Percentiles rank a stretch among this genome's conserved stretches.
Evolutionary conservation across 2,888 invertebrate genomes (phyloP).

Genomic region (Mimumesa dahlbomi): DNA sequence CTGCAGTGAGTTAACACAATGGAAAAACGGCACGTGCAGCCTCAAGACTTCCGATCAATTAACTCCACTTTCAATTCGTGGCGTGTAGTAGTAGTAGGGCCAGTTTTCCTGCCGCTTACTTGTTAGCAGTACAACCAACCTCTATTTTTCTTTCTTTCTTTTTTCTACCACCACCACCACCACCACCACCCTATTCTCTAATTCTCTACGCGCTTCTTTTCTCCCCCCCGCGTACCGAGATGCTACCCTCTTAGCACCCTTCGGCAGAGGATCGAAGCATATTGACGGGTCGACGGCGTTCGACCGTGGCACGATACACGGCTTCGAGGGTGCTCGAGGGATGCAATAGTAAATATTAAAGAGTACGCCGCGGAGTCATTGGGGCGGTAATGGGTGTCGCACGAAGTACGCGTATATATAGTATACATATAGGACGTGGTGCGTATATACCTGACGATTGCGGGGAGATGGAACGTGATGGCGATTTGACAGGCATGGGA

Average conservation of each 20-base stretch:
- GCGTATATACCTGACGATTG: slow-evolving; percentile 50
- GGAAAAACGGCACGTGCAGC: slow-evolving; percentile 76
- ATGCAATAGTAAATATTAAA: slow-evolving; percentile 74
- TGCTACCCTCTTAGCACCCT: slow-evolving; percentile 59
- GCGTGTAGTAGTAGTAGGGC: slow-evolving; percentile 51
- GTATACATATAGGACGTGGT: too few species aligned
- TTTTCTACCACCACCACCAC: background rate
- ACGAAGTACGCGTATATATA: slow-evolving; percentile 40
- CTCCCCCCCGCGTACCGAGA: slow-evolving; percentile 49
- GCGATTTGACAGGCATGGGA: slow-evolving; percentile 76
- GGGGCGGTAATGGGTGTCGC: slow-evolving; percentile 72
- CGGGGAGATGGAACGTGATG: slow-evolving; percentile 38
- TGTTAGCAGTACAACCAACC: slow-evolving; percentile 55
- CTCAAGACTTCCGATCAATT: slow-evolving; percentile 80
- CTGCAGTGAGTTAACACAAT: slow-evolving; percentile 57
- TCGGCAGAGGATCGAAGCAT: slow-evolving; percentile 73
- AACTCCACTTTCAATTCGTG: slow-evolving; percentile 75
- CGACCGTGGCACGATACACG: slow-evolving; percentile 70
- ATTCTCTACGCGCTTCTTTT: slow-evolving; percentile 13
- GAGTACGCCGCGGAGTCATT: slow-evolving; percentile 65
- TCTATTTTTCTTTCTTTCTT: slow-evolving; percentile 7
- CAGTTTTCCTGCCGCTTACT: slow-evolving; percentile 57
- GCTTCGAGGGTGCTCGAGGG: slow-evolving; percentile 65
- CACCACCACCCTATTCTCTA: background rate
- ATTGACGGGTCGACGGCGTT: slow-evolving; percentile 75